phyloP scores from a whole-genome alignment of 2,113 vertebrate species.

The Sciurus niger region DNA sequence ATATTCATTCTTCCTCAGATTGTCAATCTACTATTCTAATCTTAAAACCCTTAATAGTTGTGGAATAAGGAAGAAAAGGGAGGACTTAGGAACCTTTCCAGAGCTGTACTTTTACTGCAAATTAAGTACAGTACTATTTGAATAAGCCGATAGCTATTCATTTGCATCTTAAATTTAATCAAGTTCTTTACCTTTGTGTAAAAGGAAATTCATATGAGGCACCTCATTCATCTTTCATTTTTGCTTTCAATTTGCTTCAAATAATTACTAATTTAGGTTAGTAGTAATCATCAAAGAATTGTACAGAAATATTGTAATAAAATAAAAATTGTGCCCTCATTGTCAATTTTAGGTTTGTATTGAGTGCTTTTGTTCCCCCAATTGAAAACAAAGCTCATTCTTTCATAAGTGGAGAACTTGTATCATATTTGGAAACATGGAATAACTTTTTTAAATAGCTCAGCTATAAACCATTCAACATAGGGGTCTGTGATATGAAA shows the following conservation, averaged over 20 bases:
- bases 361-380: neutral
- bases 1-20: neutral
- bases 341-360: neutral
- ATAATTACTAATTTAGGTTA: slow-evolving; percentile 18
- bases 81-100: neutral
- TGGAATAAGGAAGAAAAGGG: neutral
- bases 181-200: neutral
- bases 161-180: slow-evolving; percentile 25
- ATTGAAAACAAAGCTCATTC: slow-evolving; percentile 65
- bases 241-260: neutral
- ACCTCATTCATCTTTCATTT: neutral
- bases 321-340: neutral
- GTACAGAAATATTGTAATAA: neutral
- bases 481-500: slow-evolving; percentile 68
- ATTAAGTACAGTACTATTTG: neutral
- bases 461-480: slow-evolving; percentile 81
- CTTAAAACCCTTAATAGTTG: neutral
- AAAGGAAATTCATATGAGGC: neutral
- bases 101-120: neutral
- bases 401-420: slow-evolving; percentile 53
- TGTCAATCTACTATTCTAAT: neutral
- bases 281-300: neutral
- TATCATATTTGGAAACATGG: slow-evolving; percentile 73
- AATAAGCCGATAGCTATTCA: neutral
- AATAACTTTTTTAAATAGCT: slow-evolving; percentile 77